Percentiles rank a stretch among this genome's conserved stretches.
Conservation (phyloP, 2,113 vertebrate genomes). For the Alligator sinensis region DNA sequence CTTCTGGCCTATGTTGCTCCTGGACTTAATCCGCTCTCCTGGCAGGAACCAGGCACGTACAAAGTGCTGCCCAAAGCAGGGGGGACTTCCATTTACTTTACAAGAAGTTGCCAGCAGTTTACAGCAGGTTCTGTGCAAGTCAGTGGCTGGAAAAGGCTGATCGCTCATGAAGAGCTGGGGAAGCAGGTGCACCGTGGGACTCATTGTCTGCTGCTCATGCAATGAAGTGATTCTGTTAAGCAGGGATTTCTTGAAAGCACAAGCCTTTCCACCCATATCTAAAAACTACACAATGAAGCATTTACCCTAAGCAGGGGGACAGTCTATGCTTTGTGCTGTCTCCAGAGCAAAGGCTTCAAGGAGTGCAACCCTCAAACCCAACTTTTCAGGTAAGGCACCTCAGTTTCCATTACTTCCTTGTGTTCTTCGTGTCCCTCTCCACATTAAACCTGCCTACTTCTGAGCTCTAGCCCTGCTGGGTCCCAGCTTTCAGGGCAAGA, state of each 20-base stretch:
- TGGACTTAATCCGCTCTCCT: slow-evolving; percentile 51
- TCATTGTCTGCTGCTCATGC: background rate
- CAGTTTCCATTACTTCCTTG: background rate
- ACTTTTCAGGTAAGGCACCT: background rate
- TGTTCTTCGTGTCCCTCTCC: background rate
- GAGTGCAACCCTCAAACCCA: background rate
- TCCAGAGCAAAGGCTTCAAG: background rate
- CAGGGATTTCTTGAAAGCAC: slow-evolving; percentile 27
- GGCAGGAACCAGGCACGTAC: slow-evolving; percentile 36
- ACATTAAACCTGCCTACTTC: background rate
- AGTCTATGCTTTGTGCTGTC: background rate
- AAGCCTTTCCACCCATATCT: background rate
- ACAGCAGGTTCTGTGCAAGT: background rate
- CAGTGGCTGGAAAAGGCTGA: rapidly evolving
- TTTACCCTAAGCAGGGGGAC: background rate
- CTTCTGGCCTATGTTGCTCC: slow-evolving; percentile 17
- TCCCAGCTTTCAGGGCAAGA: background rate
- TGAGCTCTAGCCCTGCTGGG: background rate
- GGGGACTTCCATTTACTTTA: slow-evolving; percentile 26
- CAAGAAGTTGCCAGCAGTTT: background rate
- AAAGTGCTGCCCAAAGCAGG: slow-evolving; percentile 12
- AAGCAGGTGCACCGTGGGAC: background rate
- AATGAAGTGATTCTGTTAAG: slow-evolving; percentile 30
- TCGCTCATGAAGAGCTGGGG: background rate
- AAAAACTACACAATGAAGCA: background rate